phyloP scores from a whole-genome alignment of 2,888 invertebrate species.

The Hyposoter didymator region DNA sequence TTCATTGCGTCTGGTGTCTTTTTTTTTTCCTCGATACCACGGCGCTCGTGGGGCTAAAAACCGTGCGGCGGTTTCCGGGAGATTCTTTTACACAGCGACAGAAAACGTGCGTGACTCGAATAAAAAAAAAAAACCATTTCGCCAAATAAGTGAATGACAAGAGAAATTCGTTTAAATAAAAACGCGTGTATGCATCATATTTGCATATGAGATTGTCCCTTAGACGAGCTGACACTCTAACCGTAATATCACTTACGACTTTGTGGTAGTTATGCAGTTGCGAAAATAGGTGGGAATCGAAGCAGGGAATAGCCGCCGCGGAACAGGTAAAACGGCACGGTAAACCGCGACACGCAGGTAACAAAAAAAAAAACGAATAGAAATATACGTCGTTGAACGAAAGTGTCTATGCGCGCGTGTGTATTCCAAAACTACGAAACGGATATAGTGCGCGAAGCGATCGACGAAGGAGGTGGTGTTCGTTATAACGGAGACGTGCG shows the following conservation, averaged over 20 bases:
- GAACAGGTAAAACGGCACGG: conserved; percentile 33
- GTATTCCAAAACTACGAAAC: conserved; percentile 16
- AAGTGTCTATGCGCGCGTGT: conserved; percentile 14
- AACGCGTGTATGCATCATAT: conserved; percentile 76
- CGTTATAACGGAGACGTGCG: conserved; percentile 68
- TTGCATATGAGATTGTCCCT: conserved; percentile 74
- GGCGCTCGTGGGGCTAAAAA: conserved; percentile 55
- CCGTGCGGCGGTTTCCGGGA: conserved; percentile 64
- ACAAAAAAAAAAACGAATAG: conserved; percentile 6
- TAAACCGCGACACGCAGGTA: conserved; percentile 24
- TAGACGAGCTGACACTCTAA: conserved; percentile 49
- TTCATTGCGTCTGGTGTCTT: conserved; percentile 60
- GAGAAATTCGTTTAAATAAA: conserved; percentile 42
- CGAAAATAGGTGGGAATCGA: conserved; percentile 62
- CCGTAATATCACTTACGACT: conserved; percentile 46
- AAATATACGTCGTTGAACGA: conserved; percentile 11
- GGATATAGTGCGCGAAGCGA: conserved; percentile 72
- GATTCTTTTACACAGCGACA: conserved; percentile 49
- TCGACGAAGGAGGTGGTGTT: conserved; percentile 64
- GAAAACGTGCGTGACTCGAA: conserved; percentile 70
- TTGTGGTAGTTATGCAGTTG: conserved; percentile 61
- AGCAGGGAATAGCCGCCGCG: conserved; percentile 46
- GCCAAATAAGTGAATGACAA: conserved; percentile 47
- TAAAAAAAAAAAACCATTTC: conserved; percentile 34
- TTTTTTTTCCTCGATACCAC: conserved; percentile 5